These are phyloP conservation scores for Nipponia nippon DNA, from an alignment of 2,113 vertebrate species.

Conservation along the genomic window DNA sequence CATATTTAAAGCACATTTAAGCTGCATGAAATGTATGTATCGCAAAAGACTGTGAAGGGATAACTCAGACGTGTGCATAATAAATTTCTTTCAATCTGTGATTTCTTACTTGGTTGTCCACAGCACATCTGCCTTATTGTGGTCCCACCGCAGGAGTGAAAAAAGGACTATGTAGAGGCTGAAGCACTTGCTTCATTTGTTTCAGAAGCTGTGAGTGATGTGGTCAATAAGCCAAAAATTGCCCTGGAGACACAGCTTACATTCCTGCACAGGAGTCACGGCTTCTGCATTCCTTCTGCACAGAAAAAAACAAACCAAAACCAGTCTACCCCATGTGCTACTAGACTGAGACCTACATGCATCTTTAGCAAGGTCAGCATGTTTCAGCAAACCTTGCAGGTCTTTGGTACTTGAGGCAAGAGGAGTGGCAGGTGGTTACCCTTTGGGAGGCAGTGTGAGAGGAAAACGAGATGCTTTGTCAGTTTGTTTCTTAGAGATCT, in stretches of 20 bases:
- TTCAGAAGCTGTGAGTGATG: neutral
- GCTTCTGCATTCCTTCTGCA: neutral
- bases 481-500: neutral
- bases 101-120: neutral
- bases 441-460: neutral
- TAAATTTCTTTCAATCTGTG: neutral
- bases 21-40: neutral
- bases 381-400: neutral
- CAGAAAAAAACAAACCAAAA: neutral
- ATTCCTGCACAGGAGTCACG: neutral
- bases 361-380: neutral
- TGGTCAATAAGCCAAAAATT: neutral
- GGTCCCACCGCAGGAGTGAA: neutral
- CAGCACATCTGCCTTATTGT: neutral
- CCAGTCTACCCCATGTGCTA: accelerated
- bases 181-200: neutral
- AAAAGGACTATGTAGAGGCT: neutral
- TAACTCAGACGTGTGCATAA: neutral
- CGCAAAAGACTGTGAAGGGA: neutral
- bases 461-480: neutral
- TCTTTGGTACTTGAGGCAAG: neutral
- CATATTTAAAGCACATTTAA: neutral
- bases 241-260: neutral
- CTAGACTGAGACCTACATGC: neutral
- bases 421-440: neutral